Percentiles rank a stretch among this genome's conserved stretches.
phyloP scores from a whole-genome alignment of 2,797 vertebrate species.

The Sebastes taczanowskii region DNA sequence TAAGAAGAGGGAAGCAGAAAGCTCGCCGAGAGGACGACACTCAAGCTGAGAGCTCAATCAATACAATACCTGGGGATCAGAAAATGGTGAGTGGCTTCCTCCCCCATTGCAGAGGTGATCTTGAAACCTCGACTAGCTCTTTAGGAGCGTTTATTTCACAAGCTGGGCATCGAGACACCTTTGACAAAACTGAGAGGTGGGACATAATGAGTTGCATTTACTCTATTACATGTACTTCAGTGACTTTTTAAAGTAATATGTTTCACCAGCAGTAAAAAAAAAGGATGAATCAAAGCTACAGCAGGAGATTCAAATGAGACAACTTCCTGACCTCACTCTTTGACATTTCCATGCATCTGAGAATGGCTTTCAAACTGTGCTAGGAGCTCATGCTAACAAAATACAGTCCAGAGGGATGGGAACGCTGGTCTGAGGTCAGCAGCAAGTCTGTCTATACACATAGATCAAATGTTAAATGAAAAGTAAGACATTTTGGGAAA shows the following conservation, averaged over 20 bases:
- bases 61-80: slow-evolving; percentile 59
- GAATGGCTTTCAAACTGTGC: not conserved
- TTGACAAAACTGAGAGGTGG: not conserved
- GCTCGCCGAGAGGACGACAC: slow-evolving; percentile 38
- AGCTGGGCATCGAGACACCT: not conserved
- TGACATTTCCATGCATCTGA: not conserved
- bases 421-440: not conserved
- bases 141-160: slow-evolving; percentile 5
- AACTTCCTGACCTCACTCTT: not conserved
- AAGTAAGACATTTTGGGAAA: no score
- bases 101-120: slow-evolving; percentile 47
- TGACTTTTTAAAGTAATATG: not conserved
- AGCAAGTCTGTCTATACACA: not conserved
- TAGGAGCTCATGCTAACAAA: not conserved
- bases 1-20: slow-evolving; percentile 25
- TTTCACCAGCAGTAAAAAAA: not conserved
- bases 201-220: not conserved
- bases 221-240: not conserved
- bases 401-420: not conserved
- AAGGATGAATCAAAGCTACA: not conserved
- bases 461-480: no score
- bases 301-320: not conserved
- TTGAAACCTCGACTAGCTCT: slow-evolving; percentile 10
- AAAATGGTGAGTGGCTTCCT: slow-evolving; percentile 33
- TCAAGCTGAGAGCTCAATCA: slow-evolving; percentile 70